Base-by-base conservation (phyloP, 2,113 vertebrate species). In the Trichechus manatus region DNA sequence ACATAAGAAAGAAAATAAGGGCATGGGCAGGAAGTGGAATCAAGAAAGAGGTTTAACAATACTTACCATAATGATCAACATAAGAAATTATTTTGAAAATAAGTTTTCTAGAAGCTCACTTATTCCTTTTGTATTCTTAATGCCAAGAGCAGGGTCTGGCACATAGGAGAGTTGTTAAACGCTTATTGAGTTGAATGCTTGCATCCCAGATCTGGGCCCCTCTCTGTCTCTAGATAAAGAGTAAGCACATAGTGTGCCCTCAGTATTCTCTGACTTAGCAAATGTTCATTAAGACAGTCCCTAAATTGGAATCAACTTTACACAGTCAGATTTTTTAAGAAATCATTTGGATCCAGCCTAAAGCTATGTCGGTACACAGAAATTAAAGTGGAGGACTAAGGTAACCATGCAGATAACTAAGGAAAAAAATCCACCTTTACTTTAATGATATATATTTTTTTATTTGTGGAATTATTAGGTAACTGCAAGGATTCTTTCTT, bases 31-130 rank as follows among this genome's bases (percentile, higher is more conserved):
- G 94, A 84, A 91, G 5, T 42, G 17, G 33, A 95, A 77, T n/a
- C 44, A 47, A 7, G 25, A 56, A 77, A 27, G 44, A 29, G 6
- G 13, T 22, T 39, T 87, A 44, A 1, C 15, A 39, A 33, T 56
- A 39, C 63, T 92, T 93, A 36, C 29, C 64, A 50, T 59, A 29
- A 13, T 79, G 31, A 72, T 66, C 17, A 80, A 50, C 59, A 23
- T 79, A 53, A 56, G 10, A 50, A 78, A 83, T 96, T 56, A 96
- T 80, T 84, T 77, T 93, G n/a, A 66, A 93, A 91, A 91, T 81
- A 53, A 80, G 13, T 50, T 84, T 95, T 85, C 74, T 44, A 72
- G 13, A 31, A 88, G 25, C n/a, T 53, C 9, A 61, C 17, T 61
- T 70, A 29, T 53, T 70, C 13, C 66, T 70, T 96, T 68, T 78